Base-by-base conservation (phyloP, 2,888 invertebrate genomes). In the Torymus aiolomorphi region DNA sequence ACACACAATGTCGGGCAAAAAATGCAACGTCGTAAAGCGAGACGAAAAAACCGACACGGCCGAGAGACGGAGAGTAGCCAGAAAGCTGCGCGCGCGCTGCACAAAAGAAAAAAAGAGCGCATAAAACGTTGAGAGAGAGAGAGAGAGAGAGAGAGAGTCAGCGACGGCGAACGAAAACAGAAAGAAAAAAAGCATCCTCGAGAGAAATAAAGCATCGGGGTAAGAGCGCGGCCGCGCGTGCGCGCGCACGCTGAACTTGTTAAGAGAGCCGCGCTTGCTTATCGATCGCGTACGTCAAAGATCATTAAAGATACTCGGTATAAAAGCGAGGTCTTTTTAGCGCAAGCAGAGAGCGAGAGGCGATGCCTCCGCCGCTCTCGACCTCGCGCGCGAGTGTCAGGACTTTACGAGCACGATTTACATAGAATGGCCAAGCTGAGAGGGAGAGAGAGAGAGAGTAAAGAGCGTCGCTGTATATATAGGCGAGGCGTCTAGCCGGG, bases 401-500 rank as follows among this genome's bases (percentile, higher is more conserved):
- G 85, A 86, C 87, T 88, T 87, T 88, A 87, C 86, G 85, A 86
- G 84, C 83, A 51, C 84, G 86, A 88, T 88, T 88, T 88, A 88
- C 88, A 88, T 88, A 88, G 88, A 88, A 88, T 87, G 86, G 88
- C 76, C 73, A 63, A 67, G n/a, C 42, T n/a, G 11, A 56, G 74
- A 77, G 62, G 74, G 70, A 78, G 76, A 80, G 59, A 82, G 83
- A 80, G 83, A 49, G 16, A 63, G 65, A 67, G 78, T 73, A 73
- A 81, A 82, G 82, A 78, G 83, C 84, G 84, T 83, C 82, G 54
- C 51, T 42, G 51, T 14, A 51, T 52, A 66, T 52, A 51, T 59
- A 63, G 16, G n/a, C 49, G 42, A 42, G 42, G 42, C 42, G 42
- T 42, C 42, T 42, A 42, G 42, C 42, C 42, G 8, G 42, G 66